These are phyloP conservation scores for Gobio occitaniae DNA, from an alignment of 2,797 vertebrate genomes.

Conservation along the genomic window DNA sequence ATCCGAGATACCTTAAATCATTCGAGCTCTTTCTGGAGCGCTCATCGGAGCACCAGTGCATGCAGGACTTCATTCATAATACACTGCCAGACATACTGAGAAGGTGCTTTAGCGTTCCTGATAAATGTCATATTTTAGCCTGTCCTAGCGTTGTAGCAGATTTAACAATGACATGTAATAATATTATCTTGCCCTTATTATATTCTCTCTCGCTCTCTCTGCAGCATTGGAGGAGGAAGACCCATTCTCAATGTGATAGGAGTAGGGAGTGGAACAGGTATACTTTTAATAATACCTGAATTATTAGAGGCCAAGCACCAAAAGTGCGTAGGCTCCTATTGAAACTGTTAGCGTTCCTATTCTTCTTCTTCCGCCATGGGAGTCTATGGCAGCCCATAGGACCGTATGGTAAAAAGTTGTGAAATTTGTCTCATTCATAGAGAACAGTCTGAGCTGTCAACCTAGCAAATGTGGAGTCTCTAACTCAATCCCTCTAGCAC, in stretches of 20 bases:
- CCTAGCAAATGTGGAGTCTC: too few relatives aligned
- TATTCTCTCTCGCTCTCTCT: constrained; percentile 41
- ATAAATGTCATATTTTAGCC: constrained; percentile 29
- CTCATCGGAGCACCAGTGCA: constrained; percentile 90
- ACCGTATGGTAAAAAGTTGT: too few relatives aligned
- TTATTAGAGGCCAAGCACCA: not conserved
- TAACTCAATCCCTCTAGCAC: too few relatives aligned
- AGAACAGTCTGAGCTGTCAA: too few relatives aligned
- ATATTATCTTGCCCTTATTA: constrained; percentile 13
- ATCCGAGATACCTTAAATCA: constrained; percentile 78
- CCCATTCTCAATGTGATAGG: constrained; percentile 86
- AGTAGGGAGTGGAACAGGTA: constrained; percentile 90
- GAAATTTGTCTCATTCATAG: too few relatives aligned
- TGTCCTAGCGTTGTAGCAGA: constrained; percentile 19
- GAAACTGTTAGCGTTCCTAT: too few relatives aligned
- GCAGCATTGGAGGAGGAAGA: constrained; percentile 85
- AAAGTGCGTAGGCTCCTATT: too few relatives aligned
- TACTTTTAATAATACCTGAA: constrained; percentile 49
- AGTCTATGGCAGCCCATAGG: too few relatives aligned
- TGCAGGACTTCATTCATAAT: constrained; percentile 84
- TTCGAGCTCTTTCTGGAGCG: constrained; percentile 85
- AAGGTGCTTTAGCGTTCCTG: constrained; percentile 68
- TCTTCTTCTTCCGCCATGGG: too few relatives aligned
- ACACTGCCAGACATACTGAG: constrained; percentile 80
- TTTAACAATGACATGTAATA: constrained; percentile 33